Evolutionary conservation across 2,888 invertebrate genomes (phyloP), one percentile per base, ranked within the genome.

Genomic region (Kryphioiulus occultus): DNA sequence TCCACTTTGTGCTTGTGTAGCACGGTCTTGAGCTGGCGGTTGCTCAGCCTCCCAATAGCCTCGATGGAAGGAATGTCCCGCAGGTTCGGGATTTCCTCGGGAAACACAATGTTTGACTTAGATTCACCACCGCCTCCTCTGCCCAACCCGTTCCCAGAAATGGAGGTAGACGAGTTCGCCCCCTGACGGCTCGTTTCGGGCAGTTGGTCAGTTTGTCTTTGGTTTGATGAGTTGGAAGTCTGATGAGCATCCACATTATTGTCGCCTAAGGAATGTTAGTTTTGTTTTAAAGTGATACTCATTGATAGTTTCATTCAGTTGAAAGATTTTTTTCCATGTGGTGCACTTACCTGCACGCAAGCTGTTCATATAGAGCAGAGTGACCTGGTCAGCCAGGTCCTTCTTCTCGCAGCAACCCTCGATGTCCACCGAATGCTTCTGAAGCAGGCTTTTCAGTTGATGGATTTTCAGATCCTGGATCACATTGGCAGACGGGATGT

Each of bases 371-470:
- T 95, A 96, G 39, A 98, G 94, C 90, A 95, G 93, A 90, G 93
- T 92, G 32, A 96, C 96, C 89, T 95, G 94, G 90, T 95, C 95
- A 88, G 96, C 93, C 89, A 98, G 93, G 92, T 98, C 98, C 88
- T 93, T 93, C 91, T 96, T 96, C 93, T 98, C 98, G 90, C 96
- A 94, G 91, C 97, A 97, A 89, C 97, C 98, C 92, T 95, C 95
- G 92, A 94, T 97, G 92, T 97, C 96, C 15, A 98, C 97, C 91
- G 97, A 95, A 93, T 97, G 96, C 89, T 95, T 93, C 90, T 94
- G 94, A 88, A 98, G 93, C 89, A 98, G 93, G 91, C 95, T 95
- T 93, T 97, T 98, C 88, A 98, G 93, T 92, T 97, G 96, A 91
- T 95, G 95, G 87, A 83, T 83, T 26, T 83, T 83, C 30, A 83